Conservation (phyloP, 2,888 invertebrate species). For the Troides oblongomaculatus region DNA sequence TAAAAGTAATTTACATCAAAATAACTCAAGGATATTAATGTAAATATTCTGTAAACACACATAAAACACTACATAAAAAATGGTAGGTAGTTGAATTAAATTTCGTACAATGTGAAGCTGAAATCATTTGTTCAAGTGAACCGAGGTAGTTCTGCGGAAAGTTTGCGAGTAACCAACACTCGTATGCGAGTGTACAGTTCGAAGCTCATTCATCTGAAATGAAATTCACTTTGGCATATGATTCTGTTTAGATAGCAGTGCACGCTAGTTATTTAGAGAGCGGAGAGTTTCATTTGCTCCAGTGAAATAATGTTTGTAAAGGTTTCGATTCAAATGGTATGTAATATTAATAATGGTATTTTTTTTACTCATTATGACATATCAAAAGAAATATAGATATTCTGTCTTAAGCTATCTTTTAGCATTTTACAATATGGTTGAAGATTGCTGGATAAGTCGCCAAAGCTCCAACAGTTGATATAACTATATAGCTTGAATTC, state of each 20-base stretch:
- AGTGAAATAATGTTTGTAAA: neutral
- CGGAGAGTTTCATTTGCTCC: neutral
- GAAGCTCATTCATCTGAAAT: constrained; percentile 10
- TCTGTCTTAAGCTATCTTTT: no score
- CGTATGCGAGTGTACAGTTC: constrained; percentile 17
- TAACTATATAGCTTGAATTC: no score
- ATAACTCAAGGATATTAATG: no score
- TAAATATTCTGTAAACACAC: no score
- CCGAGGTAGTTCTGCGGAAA: constrained; percentile 2
- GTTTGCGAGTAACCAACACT: constrained; percentile 7
- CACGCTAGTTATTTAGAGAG: constrained; percentile 4
- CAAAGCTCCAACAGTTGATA: no score
- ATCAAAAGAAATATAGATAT: no score
- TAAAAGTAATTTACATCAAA: no score
- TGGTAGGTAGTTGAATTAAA: neutral
- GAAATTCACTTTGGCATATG: constrained; percentile 12
- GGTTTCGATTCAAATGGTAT: neutral
- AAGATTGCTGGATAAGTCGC: no score
- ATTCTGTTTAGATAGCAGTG: constrained; percentile 11
- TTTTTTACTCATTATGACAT: no score
- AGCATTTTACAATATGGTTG: no score
- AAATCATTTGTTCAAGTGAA: constrained; percentile 5
- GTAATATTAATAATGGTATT: neutral
- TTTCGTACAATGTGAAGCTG: neutral
- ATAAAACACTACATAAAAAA: neutral